phyloP scores from a whole-genome alignment of 2,113 vertebrate species.

The Hiodon alosoides region DNA sequence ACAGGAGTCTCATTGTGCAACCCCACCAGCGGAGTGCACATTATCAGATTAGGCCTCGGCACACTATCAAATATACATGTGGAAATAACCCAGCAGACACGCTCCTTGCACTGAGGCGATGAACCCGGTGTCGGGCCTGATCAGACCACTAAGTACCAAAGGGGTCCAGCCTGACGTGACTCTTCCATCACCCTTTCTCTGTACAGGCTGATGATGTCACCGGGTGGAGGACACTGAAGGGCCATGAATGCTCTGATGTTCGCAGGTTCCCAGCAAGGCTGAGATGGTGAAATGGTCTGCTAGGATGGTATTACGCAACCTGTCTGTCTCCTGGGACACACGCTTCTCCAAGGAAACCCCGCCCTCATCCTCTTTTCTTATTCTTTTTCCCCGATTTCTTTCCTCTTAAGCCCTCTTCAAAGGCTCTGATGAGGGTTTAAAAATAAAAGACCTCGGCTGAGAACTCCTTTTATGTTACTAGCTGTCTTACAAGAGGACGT shows the following conservation, averaged over 20 bases:
- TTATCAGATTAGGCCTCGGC: conserved; percentile 84
- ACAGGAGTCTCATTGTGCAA: conserved; percentile 81
- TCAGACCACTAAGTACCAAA: not conserved
- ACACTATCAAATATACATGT: conserved; percentile 86
- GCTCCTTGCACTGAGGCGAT: not conserved
- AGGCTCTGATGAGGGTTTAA: not conserved
- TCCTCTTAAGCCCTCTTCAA: conserved; percentile 6
- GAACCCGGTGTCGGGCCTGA: not conserved
- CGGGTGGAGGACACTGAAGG: not conserved
- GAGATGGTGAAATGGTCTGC: not conserved
- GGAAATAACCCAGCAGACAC: conserved; percentile 75
- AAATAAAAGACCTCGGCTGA: conserved; percentile 18
- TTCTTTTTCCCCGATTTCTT: not conserved
- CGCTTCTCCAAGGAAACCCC: not conserved
- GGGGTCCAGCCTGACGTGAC: not conserved
- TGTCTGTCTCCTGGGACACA: not conserved
- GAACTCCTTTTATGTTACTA: conserved; percentile 1
- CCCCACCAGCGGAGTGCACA: conserved; percentile 83
- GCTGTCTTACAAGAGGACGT: conserved; percentile 1
- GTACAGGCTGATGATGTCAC: not conserved
- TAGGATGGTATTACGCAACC: conserved; percentile 6
- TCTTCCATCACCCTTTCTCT: not conserved
- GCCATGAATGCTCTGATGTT: not conserved
- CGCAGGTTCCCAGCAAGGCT: not conserved
- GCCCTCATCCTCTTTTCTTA: not conserved